A percentile compares a stretch with the other conserved stretches of the same genome.
Evolutionary conservation across 1,140 invertebrate species (phyloP).

Genomic region (Dreissena polymorpha): DNA sequence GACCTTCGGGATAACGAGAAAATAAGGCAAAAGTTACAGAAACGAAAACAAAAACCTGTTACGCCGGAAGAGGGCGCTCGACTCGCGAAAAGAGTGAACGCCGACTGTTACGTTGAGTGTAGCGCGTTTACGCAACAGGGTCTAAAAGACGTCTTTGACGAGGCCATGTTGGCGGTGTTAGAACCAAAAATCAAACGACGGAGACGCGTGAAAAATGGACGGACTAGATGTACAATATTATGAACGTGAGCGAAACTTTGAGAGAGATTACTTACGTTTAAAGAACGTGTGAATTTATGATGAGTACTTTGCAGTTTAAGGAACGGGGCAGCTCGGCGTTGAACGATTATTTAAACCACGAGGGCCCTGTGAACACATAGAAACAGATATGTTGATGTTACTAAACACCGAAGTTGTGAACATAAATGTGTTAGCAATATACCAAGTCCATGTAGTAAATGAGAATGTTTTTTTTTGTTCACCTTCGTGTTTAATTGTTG

Average conservation of each 20-base stretch:
- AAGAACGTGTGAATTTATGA: neutral
- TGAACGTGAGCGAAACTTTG: constrained; percentile 25
- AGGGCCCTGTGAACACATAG: too few relatives aligned
- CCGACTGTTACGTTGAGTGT: constrained; percentile 94
- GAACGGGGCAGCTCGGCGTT: too few relatives aligned
- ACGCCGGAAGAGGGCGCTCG: constrained; percentile 87
- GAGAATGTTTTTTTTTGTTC: too few relatives aligned
- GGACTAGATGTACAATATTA: constrained; percentile 61
- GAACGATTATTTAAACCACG: too few relatives aligned
- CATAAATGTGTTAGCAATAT: too few relatives aligned
- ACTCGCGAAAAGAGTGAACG: constrained; percentile 85
- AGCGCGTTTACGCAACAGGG: constrained; percentile 85
- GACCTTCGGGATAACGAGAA: constrained; percentile 73
- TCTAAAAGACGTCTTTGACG: constrained; percentile 74
- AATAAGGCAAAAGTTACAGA: constrained; percentile 90
- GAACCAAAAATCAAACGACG: constrained; percentile 64
- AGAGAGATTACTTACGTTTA: neutral
- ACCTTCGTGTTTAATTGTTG: too few relatives aligned
- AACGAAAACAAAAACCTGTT: constrained; percentile 92
- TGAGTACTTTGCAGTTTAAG: neutral
- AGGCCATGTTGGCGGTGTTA: constrained; percentile 70
- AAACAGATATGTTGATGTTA: too few relatives aligned
- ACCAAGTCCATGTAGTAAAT: too few relatives aligned
- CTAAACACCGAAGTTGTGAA: too few relatives aligned
- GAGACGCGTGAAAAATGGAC: constrained; percentile 14